Base-by-base conservation (phyloP, 1,140 invertebrate species). In the Conus betulinus region DNA sequence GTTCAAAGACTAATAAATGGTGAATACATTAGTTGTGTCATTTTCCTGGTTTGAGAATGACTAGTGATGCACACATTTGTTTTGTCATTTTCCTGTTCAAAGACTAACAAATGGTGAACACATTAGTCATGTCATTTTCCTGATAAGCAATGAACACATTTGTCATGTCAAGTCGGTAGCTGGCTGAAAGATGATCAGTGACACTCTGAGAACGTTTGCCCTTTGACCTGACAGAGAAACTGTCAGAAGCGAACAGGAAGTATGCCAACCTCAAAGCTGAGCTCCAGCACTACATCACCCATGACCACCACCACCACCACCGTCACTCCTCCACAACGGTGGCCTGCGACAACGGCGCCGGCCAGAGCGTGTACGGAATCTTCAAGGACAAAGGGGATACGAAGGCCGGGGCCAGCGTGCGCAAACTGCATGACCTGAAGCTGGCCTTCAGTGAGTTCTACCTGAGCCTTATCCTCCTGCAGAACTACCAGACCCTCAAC, bases 361-460 rank as follows among this genome's bases (percentile, higher is more conserved):
- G 17, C n/a, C 87, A 88, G 81, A 88, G 84, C 81, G 87, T 86
- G 82, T 90, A 39, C 88, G 90, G 67, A 81, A 89, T 84, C 17
- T 90, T 93, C 55, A 90, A 92, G 87, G 91, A 93, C 85, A 92
- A 92, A 85, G 67, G 67, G 63, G 91, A 93, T 81, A 90, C 91
- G 7, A 91, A 91, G 83, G 91, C 89, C 6, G 82, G 91, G n/a
- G 90, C 89, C 51, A 91, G 91, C 81, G 93, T 90, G 10, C 88
- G 91, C 4, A 94, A 94, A 87, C 92, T 93, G 20, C 97, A 98
- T 91, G 99, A 99, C 93, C 95, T 99, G 3, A 99, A 99, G 96
- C 96, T 99, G 89, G 99, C 99, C 0, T 99, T 99, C 95, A 99
- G 98, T 93, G 99, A 99, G 96, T 99, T 99, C 95, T 99, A 99